Percentiles rank a stretch among this genome's conserved stretches.
These are phyloP conservation scores for Pecten maximus DNA, from an alignment of 2,888 invertebrate species.

Conservation along the genomic window DNA sequence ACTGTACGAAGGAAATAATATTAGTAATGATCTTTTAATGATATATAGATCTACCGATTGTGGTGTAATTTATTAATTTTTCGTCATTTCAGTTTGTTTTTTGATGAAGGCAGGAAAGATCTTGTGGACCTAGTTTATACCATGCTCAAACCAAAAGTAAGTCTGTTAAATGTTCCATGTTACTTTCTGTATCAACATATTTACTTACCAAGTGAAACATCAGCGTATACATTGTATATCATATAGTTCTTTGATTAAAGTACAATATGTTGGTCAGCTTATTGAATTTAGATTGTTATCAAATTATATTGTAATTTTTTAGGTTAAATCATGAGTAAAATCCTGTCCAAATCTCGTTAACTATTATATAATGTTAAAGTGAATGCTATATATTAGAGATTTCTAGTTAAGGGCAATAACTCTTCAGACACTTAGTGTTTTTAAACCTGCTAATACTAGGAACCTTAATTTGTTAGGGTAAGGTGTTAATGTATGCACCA, in stretches of 20 bases:
- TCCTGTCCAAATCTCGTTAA: not conserved
- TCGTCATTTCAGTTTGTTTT: constrained; percentile 77
- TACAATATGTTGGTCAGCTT: not conserved
- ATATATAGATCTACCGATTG: too few species aligned
- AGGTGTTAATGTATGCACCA: constrained; percentile 90
- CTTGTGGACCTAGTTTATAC: constrained; percentile 68
- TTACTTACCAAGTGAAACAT: too few species aligned
- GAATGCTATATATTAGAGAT: not conserved
- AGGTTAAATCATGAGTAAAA: not conserved
- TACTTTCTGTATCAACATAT: too few species aligned
- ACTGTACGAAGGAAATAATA: too few species aligned
- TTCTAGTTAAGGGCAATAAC: not conserved
- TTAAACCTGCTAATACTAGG: too few species aligned
- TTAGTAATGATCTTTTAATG: too few species aligned
- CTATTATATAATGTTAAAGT: too few species aligned
- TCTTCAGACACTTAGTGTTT: not conserved
- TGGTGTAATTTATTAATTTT: too few species aligned
- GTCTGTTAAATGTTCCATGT: constrained; percentile 7
- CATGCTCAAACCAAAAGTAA: constrained; percentile 75
- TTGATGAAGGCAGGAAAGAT: constrained; percentile 77
- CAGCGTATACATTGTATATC: not conserved
- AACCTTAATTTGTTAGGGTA: constrained; percentile 83
- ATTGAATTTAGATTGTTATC: not conserved
- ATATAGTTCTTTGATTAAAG: not conserved
- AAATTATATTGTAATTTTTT: not conserved